These are phyloP conservation scores for Strigamia crassipes DNA, from an alignment of 2,888 invertebrate genomes.

Conservation along the genomic window DNA sequence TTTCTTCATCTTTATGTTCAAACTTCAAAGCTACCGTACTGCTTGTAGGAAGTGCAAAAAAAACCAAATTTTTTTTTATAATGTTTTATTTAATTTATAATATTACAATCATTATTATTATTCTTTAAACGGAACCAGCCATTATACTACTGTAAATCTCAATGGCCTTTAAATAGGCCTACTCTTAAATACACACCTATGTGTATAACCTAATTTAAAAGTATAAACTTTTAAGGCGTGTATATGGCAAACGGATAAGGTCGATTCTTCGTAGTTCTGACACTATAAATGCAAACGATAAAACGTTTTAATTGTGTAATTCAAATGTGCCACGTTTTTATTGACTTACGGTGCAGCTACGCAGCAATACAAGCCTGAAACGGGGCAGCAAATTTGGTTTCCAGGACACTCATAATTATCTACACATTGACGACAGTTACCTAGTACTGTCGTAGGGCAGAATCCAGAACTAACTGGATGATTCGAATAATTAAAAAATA, in stretches of 20 bases:
- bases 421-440: conserved; percentile 7
- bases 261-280: neutral
- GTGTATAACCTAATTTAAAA: neutral
- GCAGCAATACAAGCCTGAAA: conserved; percentile 32
- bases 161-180: conserved; percentile 35
- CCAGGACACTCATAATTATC: conserved; percentile 33
- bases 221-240: neutral
- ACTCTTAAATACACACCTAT: neutral
- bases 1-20: neutral
- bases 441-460: conserved; percentile 24
- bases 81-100: neutral
- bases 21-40: neutral
- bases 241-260: neutral
- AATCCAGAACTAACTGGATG: neutral
- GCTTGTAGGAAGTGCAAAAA: neutral
- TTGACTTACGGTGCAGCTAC: conserved; percentile 14
- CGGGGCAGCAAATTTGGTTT: conserved; percentile 42
- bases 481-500: neutral
- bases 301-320: neutral
- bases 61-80: neutral
- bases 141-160: neutral
- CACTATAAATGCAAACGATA: neutral
- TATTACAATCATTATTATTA: neutral
- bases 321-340: neutral
- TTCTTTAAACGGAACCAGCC: neutral